Conservation (phyloP, 2,888 invertebrate genomes). For the Pocota personata region DNA sequence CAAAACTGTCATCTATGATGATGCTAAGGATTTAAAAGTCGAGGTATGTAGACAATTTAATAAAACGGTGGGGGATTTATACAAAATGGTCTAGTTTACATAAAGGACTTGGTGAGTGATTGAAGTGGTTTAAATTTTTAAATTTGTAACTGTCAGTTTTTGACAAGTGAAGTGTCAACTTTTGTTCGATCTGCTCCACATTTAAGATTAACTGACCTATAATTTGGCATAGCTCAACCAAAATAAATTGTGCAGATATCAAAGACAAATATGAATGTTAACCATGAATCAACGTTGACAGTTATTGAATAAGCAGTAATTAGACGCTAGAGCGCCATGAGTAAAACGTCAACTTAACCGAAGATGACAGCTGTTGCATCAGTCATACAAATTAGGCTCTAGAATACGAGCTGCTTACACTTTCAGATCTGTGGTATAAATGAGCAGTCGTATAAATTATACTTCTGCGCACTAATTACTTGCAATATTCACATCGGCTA, state of each 20-base stretch:
- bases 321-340: too few relatives aligned
- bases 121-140: neutral
- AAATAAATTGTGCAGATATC: neutral
- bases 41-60: slow-evolving; percentile 78
- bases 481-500: neutral
- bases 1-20: slow-evolving; percentile 87
- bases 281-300: neutral
- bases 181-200: too few relatives aligned
- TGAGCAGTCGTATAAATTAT: too few relatives aligned
- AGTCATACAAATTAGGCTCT: too few relatives aligned
- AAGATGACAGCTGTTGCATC: too few relatives aligned
- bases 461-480: too few relatives aligned
- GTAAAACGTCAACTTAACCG: too few relatives aligned
- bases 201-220: too few relatives aligned
- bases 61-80: neutral
- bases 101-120: neutral
- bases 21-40: slow-evolving; percentile 81
- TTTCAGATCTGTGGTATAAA: too few relatives aligned
- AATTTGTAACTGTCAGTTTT: neutral
- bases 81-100: neutral
- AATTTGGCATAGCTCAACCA: too few relatives aligned
- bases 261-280: neutral
- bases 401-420: too few relatives aligned
- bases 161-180: neutral
- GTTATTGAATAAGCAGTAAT: too few relatives aligned